Base-by-base conservation (phyloP, 2,888 invertebrate species). In the Itoplectis maculator region DNA sequence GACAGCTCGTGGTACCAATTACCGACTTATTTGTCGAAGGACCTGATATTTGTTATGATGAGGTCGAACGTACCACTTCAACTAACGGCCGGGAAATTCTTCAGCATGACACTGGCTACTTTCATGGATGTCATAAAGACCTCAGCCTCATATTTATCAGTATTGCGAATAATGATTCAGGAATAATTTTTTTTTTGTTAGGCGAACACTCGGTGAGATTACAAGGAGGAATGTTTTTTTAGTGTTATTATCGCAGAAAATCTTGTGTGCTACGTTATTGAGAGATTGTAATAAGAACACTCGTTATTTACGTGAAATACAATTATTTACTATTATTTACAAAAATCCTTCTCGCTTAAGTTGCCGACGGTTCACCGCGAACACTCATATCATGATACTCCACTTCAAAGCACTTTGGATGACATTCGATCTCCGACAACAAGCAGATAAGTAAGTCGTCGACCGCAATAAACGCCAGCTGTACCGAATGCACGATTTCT, bases 11-110 rank as follows among this genome's bases (percentile, higher is more conserved):
- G 89, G 89, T 88, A 86, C 49, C 74, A 87, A 13, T 74, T 89
- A 45, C 88, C 89, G 3, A n/a, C 77, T 5, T 35, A 51, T 4
- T 47, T 87, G 29, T 86, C 83, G n/a, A 87, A 84, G 42, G 84
- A 88, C 42, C 37, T 90, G 5, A 75, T 84, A 20, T 88, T 89
- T 51, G 74, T 87, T 6, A 86, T 88, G 84, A 87, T 88, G 87
- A 85, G 88, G 20, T 82, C 88, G 0, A 88, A 85, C 65, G 72
- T 84, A 23, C 86, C 87, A 7, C 77, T 86, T 20, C 85, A 84
- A 56, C 69, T 86, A n/a, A 86, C 87, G 2, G 87, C 84, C 6
- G 87, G 87, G 20, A 88, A 87, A 61, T 86, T 86, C 74, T 85
- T 88, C 75, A 84, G 82, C 37, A 76, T 88, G 81, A 86, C 86